Percentiles rank a stretch among this genome's conserved stretches.
Evolutionary conservation across 2,113 vertebrate species (phyloP).

Genomic region (Apodemus speciosus): DNA sequence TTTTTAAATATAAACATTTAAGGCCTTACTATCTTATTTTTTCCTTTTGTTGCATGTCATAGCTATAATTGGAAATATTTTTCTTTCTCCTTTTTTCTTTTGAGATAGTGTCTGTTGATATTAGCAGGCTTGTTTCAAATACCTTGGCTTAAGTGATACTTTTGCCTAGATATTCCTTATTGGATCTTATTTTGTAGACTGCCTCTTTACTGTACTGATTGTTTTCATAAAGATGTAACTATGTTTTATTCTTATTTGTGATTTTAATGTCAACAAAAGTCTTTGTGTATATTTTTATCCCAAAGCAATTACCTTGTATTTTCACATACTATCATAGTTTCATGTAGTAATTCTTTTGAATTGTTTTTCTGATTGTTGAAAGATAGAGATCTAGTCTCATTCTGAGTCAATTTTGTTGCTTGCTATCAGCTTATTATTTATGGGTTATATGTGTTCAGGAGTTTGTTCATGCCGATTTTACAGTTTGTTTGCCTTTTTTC

Average conservation of each 20-base stretch:
- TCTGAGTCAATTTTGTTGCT: neutral
- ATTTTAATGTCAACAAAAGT: neutral
- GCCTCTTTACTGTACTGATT: neutral
- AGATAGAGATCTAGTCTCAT: neutral
- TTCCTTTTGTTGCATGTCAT: neutral
- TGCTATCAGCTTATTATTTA: neutral
- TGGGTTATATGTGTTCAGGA: neutral
- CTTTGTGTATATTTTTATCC: neutral
- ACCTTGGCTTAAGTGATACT: neutral
- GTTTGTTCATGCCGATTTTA: neutral
- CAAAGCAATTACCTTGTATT: neutral
- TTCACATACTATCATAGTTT: neutral
- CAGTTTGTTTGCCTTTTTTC: neutral
- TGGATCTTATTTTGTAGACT: neutral
- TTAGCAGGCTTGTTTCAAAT: neutral
- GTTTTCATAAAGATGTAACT: neutral
- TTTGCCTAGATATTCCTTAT: neutral
- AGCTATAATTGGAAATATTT: neutral
- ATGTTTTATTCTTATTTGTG: neutral
- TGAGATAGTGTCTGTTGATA: neutral
- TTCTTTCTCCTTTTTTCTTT: neutral
- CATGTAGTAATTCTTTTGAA: neutral
- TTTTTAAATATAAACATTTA: slow-evolving; percentile 1
- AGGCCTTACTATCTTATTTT: neutral
- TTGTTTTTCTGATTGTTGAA: neutral